Evolutionary conservation across 2,888 invertebrate species (phyloP).

Genomic region (Mesochorus sp.): DNA sequence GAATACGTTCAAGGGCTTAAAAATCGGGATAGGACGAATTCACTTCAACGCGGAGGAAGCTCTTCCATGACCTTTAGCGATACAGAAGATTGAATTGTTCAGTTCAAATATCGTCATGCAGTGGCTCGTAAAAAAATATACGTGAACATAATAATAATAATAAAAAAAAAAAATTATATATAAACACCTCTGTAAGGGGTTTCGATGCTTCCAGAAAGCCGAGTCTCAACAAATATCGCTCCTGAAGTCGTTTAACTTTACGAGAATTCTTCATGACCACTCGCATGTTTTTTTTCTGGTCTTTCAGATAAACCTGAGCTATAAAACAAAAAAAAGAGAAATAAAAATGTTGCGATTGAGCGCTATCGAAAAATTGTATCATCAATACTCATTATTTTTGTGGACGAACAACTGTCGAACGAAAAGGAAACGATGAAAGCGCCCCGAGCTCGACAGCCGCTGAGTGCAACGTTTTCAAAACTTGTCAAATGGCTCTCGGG

Average conservation of each 20-base stretch:
- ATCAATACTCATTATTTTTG: too few relatives aligned
- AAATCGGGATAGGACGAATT: neutral
- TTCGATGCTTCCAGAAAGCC: neutral
- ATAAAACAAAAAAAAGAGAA: too few relatives aligned
- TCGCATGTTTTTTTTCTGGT: neutral
- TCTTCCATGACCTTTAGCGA: neutral
- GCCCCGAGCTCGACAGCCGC: slow-evolving; percentile 1
- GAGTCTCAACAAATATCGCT: neutral
- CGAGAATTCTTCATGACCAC: neutral
- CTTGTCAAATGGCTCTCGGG: slow-evolving; percentile 9
- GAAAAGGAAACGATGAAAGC: too few relatives aligned
- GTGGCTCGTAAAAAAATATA: neutral
- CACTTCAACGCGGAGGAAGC: neutral
- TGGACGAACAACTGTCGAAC: too few relatives aligned
- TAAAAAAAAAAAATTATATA: neutral
- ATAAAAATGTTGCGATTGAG: too few relatives aligned
- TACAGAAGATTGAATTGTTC: neutral
- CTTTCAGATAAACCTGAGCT: neutral
- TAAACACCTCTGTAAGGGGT: too few relatives aligned
- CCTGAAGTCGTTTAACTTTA: neutral
- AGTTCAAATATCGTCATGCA: neutral
- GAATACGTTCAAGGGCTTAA: slow-evolving; percentile 8
- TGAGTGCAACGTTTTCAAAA: neutral
- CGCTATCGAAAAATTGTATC: too few relatives aligned
- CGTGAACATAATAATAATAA: neutral